These are phyloP conservation scores for Zophobas atratus DNA, from an alignment of 1,140 invertebrate genomes.

Conservation along the genomic window DNA sequence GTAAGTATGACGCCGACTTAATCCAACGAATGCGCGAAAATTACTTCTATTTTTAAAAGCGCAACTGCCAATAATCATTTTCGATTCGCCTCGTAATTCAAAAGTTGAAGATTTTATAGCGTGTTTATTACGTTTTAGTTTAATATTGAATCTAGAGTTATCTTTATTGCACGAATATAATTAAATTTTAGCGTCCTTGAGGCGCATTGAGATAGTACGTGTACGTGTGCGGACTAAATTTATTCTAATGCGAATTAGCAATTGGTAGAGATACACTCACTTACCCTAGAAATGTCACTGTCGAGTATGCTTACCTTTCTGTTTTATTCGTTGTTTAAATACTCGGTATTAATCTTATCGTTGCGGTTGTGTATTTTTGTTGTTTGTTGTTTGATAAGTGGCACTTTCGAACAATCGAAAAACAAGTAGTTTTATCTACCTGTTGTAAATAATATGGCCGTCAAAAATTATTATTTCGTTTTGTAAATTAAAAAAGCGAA, in stretches of 20 bases:
- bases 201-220: not conserved
- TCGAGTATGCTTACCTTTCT: not conserved
- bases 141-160: not conserved
- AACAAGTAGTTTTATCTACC: too few species aligned
- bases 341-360: constrained; percentile 30
- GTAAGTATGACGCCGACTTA: not conserved
- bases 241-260: not conserved
- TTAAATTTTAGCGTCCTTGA: not conserved
- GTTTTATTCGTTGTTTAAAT: constrained; percentile 14
- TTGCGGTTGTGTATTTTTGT: constrained; percentile 10
- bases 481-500: too few species aligned
- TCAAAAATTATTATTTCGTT: too few species aligned
- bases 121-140: too few species aligned
- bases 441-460: too few species aligned
- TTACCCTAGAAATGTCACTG: constrained; percentile 2
- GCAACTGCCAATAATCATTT: too few species aligned
- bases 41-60: too few species aligned
- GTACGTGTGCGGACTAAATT: not conserved
- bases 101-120: too few species aligned
- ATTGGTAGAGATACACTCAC: not conserved
- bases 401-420: not conserved
- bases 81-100: too few species aligned
- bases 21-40: too few species aligned
- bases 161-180: constrained; percentile 1
- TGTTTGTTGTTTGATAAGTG: constrained; percentile 5